Conservation (phyloP, 2,888 invertebrate species). For the Stomorhina lunata region DNA sequence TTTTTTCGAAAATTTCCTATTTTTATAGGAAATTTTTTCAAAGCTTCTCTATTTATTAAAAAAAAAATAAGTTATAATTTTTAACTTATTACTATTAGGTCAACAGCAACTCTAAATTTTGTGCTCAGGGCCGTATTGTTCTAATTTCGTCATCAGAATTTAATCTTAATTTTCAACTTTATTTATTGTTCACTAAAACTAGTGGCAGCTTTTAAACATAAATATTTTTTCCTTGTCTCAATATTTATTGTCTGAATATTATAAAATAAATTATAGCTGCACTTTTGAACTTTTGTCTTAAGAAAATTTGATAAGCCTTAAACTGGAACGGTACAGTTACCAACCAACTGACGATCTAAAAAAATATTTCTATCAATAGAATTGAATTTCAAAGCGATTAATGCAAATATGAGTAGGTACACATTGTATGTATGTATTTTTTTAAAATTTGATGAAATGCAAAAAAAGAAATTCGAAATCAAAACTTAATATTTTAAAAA, state of each 20-base stretch:
- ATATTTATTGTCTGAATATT: background rate
- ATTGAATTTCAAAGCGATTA: background rate
- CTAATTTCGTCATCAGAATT: too few relatives aligned
- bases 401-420: background rate
- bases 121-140: too few relatives aligned
- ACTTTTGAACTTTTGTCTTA: slow-evolving; percentile 51
- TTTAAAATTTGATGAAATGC: background rate
- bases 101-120: too few relatives aligned
- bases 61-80: too few relatives aligned
- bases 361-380: slow-evolving; percentile 24
- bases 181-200: too few relatives aligned
- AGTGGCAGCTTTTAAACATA: background rate
- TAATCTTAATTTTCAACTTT: too few relatives aligned
- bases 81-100: too few relatives aligned
- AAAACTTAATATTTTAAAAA: too few relatives aligned
- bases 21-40: too few relatives aligned
- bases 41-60: too few relatives aligned
- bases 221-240: background rate
- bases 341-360: slow-evolving; percentile 27
- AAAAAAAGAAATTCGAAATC: too few relatives aligned
- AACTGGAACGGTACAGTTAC: slow-evolving; percentile 33
- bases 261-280: slow-evolving; percentile 31
- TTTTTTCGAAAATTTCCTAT: too few relatives aligned
- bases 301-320: slow-evolving; percentile 42
- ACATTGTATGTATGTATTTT: background rate